Percentiles rank a stretch among this genome's conserved stretches.
Evolutionary conservation across 1,140 invertebrate species (phyloP).

Genomic region (Drosophila carrolli): DNA sequence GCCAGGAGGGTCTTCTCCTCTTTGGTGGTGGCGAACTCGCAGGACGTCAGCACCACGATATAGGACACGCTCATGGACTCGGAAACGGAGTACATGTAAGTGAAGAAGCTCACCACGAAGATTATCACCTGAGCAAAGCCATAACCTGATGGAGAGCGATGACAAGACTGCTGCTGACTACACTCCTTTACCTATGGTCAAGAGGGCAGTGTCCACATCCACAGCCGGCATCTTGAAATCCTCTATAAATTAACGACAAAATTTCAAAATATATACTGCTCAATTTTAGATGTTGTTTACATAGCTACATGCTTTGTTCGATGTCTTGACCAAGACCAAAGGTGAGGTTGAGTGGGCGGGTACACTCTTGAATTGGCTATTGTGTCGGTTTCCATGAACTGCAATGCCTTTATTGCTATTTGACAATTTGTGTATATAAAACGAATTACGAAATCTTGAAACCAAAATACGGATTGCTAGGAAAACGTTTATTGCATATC

Average conservation of each 20-base stretch:
- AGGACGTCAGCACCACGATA: slow-evolving; percentile 15
- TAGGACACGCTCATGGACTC: slow-evolving; percentile 20
- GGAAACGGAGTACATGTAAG: background rate
- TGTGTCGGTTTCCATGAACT: too few relatives aligned
- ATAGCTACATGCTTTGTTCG: slow-evolving; percentile 40
- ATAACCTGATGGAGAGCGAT: slow-evolving; percentile 11
- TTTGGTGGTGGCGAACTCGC: slow-evolving; percentile 5
- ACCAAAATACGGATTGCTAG: slow-evolving; percentile 2
- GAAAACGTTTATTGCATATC: too few relatives aligned
- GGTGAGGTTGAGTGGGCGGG: too few relatives aligned
- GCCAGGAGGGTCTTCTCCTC: slow-evolving; percentile 8
- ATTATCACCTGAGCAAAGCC: slow-evolving; percentile 25
- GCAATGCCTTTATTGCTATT: too few relatives aligned
- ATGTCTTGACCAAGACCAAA: background rate
- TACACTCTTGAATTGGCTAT: too few relatives aligned
- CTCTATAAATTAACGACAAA: background rate
- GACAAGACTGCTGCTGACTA: too few relatives aligned
- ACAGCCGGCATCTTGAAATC: slow-evolving; percentile 7
- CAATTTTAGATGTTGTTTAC: slow-evolving; percentile 5
- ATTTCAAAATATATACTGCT: background rate
- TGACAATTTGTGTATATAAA: too few relatives aligned
- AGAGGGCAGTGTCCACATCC: slow-evolving; percentile 27
- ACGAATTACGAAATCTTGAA: too few relatives aligned
- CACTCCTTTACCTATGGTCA: slow-evolving; percentile 24
- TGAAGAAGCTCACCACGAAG: background rate